Evolutionary conservation across 1,140 invertebrate genomes (phyloP), one percentile per base, ranked within the genome.

Genomic region (Papilio machaon): DNA sequence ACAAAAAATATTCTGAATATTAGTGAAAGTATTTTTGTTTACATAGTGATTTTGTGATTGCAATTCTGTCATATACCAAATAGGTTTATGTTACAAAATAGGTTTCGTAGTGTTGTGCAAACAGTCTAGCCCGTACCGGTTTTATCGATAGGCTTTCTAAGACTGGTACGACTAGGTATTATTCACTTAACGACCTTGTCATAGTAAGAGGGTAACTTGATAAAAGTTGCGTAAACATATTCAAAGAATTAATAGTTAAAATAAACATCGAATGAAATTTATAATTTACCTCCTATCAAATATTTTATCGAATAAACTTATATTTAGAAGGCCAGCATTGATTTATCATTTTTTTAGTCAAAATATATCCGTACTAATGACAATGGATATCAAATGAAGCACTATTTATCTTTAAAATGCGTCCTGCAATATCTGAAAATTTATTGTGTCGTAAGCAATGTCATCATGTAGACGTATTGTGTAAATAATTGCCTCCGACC

Each of bases 381-480:
- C 64, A 35, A 13, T 70, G 35, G 1, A 64, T 64, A 64, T 38
- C 23, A 70, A 70, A 70, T 35, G 64, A 70, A 17, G 13, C 64
- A 35, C 30, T 64, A 64, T 64, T 23, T 19, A 64, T 73, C 43
- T 46, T n/a, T 47, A 49, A 11, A 49, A 46, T 49, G 46, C 19
- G 19, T 76, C 46, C 52, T 19, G 74, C 54, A 78, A 78, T 13
- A 35, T 46, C 76, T 17, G 76, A 78, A 78, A 9, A 78, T 43
- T 54, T 60, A 78, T 78, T 17, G 60, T 78, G 76, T 78, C 52
- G 76, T 60, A 78, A 78, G 30, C 11, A 78, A 35, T 78, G 76
- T 78, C 76, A 78, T 78, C 76, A 78, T 35, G 13, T 35, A 30
- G 30, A 46, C n/a, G 23, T 47, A 58, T 60, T 78, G 76, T 78